Conservation (phyloP, 2,797 vertebrate species). For the Tachyglossus aculeatus region DNA sequence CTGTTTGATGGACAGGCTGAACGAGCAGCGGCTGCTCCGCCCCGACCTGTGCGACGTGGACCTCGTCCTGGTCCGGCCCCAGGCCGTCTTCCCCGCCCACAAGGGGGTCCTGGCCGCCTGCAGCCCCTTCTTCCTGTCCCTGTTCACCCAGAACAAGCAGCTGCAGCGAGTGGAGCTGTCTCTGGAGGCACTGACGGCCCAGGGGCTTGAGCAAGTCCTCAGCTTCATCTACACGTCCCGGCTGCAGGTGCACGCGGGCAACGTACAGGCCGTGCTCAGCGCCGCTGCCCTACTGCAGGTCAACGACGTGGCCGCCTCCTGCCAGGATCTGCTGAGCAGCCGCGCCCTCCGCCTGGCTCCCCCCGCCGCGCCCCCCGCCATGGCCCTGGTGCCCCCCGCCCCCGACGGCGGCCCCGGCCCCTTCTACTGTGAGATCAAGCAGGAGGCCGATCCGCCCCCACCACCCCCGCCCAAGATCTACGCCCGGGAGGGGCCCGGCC, state of each 20-base stretch:
- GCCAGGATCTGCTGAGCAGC: slow-evolving; percentile 90
- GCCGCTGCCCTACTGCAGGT: slow-evolving; percentile 94
- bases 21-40: slow-evolving; percentile 94
- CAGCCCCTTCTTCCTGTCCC: slow-evolving; percentile 98
- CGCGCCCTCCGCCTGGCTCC: slow-evolving; percentile 83
- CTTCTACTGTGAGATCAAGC: slow-evolving; percentile 91
- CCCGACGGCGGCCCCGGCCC: slow-evolving; percentile 46
- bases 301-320: slow-evolving; percentile 92
- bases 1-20: slow-evolving; percentile 97
- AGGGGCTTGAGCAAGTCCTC: slow-evolving; percentile 96
- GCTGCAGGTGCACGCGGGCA: slow-evolving; percentile 91
- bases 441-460: slow-evolving; percentile 81
- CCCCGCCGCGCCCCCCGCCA: slow-evolving; percentile 71
- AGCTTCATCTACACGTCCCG: slow-evolving; percentile 99
- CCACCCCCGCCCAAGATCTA: slow-evolving; percentile 81
- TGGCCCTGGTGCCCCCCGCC: slow-evolving; percentile 78
- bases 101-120: slow-evolving; percentile 96
- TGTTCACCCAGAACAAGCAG: slow-evolving; percentile 96
- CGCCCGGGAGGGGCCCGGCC: slow-evolving; percentile 83
- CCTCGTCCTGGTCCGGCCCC: slow-evolving; percentile 93
- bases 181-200: slow-evolving; percentile 88
- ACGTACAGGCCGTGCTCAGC: slow-evolving; percentile 91
- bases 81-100: slow-evolving; percentile 93
- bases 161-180: slow-evolving; percentile 94
- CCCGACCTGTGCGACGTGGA: slow-evolving; percentile 94